Evolutionary conservation across 2,113 vertebrate genomes (phyloP), one percentile per base, ranked within the genome.

Genomic region (Dendrocopos noguchii): DNA sequence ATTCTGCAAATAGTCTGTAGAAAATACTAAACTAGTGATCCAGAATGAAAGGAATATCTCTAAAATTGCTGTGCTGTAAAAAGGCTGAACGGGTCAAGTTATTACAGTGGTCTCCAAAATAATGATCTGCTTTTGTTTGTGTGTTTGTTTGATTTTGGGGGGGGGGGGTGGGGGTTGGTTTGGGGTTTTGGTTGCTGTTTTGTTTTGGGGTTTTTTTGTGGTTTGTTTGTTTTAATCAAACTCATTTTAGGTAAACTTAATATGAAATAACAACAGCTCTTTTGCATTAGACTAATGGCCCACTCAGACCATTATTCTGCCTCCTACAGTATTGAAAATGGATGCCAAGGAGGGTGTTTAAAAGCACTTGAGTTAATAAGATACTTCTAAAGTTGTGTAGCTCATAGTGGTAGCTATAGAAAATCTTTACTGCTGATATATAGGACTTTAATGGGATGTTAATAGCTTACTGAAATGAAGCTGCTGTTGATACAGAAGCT

Each of bases 21-120:
- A 19, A 87, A 56, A 66, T n/a, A 76, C 70, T 61, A 94, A 95
- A 70, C 21, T 89, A 89, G 87, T 91, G 60, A 73, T 59, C 52
- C 67, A 82, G 39, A 61, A 20, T n/a, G 7, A 87, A 90, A 83
- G 11, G 25, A 81, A 5, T 87, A 57, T 66, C 55, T 66, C 12
- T 78, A 84, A 73, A 89, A 75, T 68, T 61, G 36, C 10, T 53
- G 6, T 31, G 11, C 22, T 70, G 4, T 29, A 22, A 39, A 18
- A 36, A n/a, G 11, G 7, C 12, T 56, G 24, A 65, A 89, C 64
- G 27, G 4, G 7, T 71, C 47, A 79, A 42, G 24, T 56, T 68
- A 55, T 46, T 67, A 12, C 60, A 6, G 7, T 86, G 17, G 24
- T 64, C n/a, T 82, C n/a, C 27, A 55, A 66, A 71, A 8, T 61